These are phyloP conservation scores for human (Homo sapiens) DNA, from an alignment of 2,113 vertebrate species.

Conservation along the genomic window GRCh38 chrX:36553001-36553500, in stretches of 20 bases:
- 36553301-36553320: background rate
- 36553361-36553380: conserved; percentile 1
- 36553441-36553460: background rate
- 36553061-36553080: background rate
- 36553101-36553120: background rate
- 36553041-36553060: background rate
- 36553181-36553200: background rate
- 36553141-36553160: background rate
- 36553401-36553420: background rate
- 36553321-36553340: background rate
- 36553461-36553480: background rate
- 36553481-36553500: too few relatives aligned
- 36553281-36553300: background rate
- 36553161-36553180: background rate
- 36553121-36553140: background rate
- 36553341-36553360: background rate
- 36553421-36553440: background rate
- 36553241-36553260: conserved; percentile 18
- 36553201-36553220: background rate
- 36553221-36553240: background rate
- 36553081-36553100: background rate
- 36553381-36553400: conserved; percentile 5
- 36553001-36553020: background rate
- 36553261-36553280: background rate
- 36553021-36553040: background rate